A percentile compares a stretch with the other conserved stretches of the same genome.
These are phyloP conservation scores for Poeciliopsis presidionis DNA, from an alignment of 2,797 vertebrate genomes.

Conservation along the genomic window DNA sequence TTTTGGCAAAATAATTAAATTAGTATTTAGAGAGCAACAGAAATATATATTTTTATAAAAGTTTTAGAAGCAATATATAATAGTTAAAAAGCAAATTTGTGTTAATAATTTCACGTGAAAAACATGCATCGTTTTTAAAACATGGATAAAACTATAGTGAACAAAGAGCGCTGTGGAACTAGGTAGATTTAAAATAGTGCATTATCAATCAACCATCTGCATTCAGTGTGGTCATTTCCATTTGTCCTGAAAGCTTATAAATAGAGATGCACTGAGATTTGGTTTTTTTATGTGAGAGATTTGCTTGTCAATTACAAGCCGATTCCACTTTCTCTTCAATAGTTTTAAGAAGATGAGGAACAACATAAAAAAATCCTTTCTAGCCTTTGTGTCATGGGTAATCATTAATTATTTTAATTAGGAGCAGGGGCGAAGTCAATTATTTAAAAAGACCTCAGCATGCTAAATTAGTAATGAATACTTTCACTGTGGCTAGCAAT, in stretches of 20 bases:
- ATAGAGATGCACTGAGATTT: neutral
- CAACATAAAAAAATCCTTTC: neutral
- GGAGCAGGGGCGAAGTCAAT: neutral
- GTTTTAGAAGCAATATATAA: neutral
- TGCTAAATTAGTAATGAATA: neutral
- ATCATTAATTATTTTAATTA: neutral
- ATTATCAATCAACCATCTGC: constrained; percentile 65
- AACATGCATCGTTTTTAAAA: constrained; percentile 11
- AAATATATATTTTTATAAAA: neutral
- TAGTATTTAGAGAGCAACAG: neutral
- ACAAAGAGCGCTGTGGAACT: constrained; percentile 38
- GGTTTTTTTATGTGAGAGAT: neutral
- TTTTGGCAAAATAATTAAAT: neutral
- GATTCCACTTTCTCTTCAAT: neutral
- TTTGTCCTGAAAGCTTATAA: constrained; percentile 45
- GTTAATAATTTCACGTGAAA: constrained; percentile 14
- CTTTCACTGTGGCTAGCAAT: neutral
- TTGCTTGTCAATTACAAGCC: neutral
- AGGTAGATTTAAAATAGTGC: constrained; percentile 62
- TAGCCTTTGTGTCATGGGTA: neutral
- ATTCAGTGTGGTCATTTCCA: constrained; percentile 73
- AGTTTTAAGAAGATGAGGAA: neutral
- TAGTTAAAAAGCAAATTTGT: neutral
- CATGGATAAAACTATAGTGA: neutral
- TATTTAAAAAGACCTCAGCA: neutral